Base-by-base conservation (phyloP, 1,140 invertebrate genomes). In the Drosophila lowei region DNA sequence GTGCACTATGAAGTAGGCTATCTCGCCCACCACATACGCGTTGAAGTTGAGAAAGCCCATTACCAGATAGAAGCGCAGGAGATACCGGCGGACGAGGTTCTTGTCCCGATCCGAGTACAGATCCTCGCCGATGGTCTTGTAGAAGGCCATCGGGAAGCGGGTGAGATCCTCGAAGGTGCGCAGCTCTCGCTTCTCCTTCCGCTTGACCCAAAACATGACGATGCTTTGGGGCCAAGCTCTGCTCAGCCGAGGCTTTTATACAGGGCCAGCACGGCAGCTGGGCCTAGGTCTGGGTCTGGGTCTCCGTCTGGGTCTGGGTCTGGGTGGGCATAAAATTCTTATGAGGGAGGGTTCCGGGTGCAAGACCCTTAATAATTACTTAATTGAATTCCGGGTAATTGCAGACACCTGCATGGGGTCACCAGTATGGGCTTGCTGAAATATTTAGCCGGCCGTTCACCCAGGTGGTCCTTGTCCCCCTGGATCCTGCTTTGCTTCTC, bases 101-200 rank as follows among this genome's bases (percentile, higher is more conserved):
- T 66, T 61, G n/a, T 89, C 84, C 18, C 79, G n/a, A 0, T 63
- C 62, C 43, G 76, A 79, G 8, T 89, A 89, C 7, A 89, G 47
- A 79, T 89, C 85, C 63, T 89, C 79, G 54, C 84, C 84, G 25
- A 89, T 89, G 34, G 85, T 88, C 75, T 89, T 88, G 50, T 88
- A 88, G 38, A 88, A 88, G 1, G 70, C 42, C 64, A 89, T 42
- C 0, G 84, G 84, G 11, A 88, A 83, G 0, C 75, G 58, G 5
- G 78, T 88, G 2, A 88, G 52, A n/a, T 89, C 83, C 65, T 86
- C 71, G 30, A 88, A 86, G 11, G 66, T 88, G 8, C 48, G 50
- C n/a, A 84, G 6, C 23, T 65, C 60, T 1, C 44, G 41, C 16
- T 57, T 44, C 28, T 41, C 46, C 15, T 70, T 23, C 43, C 68